Evolutionary conservation across 1,140 invertebrate species (phyloP).

Genomic region (Lepidurus couesii): DNA sequence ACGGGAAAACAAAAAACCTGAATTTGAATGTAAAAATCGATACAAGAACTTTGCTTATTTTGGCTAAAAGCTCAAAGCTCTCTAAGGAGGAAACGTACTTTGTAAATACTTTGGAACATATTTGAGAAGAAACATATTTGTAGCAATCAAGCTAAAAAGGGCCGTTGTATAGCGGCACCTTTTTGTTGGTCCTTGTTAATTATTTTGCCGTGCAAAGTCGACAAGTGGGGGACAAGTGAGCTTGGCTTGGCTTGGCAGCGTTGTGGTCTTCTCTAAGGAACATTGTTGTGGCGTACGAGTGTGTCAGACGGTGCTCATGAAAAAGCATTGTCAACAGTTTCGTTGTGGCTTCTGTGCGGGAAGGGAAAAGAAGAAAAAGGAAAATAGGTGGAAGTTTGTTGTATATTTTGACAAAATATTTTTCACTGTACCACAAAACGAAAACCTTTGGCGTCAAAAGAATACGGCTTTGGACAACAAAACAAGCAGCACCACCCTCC

Average conservation of each 20-base stretch:
- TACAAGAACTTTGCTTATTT: neutral
- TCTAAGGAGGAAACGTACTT: neutral
- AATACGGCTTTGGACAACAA: neutral
- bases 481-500: neutral
- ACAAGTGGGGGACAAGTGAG: neutral
- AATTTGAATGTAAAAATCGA: neutral
- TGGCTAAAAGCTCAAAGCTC: constrained; percentile 8
- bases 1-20: neutral
- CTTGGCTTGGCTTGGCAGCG: neutral
- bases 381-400: neutral
- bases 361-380: neutral
- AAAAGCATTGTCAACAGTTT: constrained; percentile 1
- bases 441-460: neutral
- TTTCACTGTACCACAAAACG: constrained; percentile 4
- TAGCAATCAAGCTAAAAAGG: neutral
- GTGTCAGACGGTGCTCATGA: neutral
- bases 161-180: neutral
- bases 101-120: neutral
- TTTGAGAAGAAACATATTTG: neutral
- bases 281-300: neutral
- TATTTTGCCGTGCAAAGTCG: neutral
- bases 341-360: neutral
- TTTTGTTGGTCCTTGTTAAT: neutral
- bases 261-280: neutral
- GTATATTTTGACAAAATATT: neutral